Evolutionary conservation across 1,140 invertebrate genomes (phyloP).

Genomic region (Euglossa dilemma): DNA sequence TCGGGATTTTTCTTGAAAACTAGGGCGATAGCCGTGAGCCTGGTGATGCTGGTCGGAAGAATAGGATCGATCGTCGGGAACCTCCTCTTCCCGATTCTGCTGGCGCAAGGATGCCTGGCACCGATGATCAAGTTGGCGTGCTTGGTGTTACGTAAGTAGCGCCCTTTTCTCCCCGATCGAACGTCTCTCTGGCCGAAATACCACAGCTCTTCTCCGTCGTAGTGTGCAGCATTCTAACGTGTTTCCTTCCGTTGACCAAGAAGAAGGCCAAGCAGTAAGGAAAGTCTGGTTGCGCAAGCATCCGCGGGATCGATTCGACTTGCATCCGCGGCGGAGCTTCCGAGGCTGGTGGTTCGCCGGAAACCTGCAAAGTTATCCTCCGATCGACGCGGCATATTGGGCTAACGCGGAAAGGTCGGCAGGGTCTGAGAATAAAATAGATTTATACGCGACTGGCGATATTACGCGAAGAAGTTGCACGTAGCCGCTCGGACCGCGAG

Average conservation of each 20-base stretch:
- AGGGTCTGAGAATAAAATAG: background rate
- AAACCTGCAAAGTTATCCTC: background rate
- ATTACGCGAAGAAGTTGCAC: background rate
- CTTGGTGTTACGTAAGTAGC: constrained; percentile 78
- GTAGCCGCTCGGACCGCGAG: background rate
- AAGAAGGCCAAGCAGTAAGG: constrained; percentile 62
- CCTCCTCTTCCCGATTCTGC: constrained; percentile 81
- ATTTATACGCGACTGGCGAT: constrained; percentile 5
- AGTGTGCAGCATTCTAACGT: constrained; percentile 70
- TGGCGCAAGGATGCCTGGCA: constrained; percentile 77
- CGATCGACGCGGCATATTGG: background rate
- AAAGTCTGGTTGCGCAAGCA: background rate
- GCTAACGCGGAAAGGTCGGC: background rate
- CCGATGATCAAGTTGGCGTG: constrained; percentile 78
- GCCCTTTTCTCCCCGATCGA: background rate
- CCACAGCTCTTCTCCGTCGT: constrained; percentile 44
- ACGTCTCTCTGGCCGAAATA: background rate
- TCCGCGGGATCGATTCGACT: background rate
- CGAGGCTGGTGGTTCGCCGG: background rate
- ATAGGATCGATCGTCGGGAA: constrained; percentile 81
- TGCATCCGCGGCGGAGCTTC: background rate
- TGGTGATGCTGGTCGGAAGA: constrained; percentile 82
- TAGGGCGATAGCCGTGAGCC: constrained; percentile 82
- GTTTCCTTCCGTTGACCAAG: constrained; percentile 66
- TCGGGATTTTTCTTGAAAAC: constrained; percentile 53